These are phyloP conservation scores for Catocala sponsa DNA, from an alignment of 2,888 invertebrate genomes.

Conservation along the genomic window DNA sequence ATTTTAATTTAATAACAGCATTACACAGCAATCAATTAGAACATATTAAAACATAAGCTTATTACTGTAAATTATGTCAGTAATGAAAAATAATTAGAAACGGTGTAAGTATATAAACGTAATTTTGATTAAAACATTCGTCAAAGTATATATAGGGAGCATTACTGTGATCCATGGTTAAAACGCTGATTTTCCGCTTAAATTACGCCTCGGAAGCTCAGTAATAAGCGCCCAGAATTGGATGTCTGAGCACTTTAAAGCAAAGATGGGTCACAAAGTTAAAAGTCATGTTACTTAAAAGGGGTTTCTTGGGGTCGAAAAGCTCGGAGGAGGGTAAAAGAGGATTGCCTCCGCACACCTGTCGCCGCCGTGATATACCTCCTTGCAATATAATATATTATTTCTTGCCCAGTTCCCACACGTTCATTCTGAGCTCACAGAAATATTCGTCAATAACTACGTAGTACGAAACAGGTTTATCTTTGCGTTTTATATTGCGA, in stretches of 20 bases:
- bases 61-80: too few species aligned
- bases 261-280: conserved; percentile 86
- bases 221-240: conserved; percentile 67
- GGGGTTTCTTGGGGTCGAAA: conserved; percentile 81
- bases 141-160: conserved; percentile 40
- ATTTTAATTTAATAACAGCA: too few species aligned
- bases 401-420: conserved; percentile 43
- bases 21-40: too few species aligned
- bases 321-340: conserved; percentile 76
- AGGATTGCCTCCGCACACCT: conserved; percentile 82
- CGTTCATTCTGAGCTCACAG: conserved; percentile 37
- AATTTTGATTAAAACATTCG: conserved; percentile 28
- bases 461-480: conserved; percentile 25
- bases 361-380: conserved; percentile 70
- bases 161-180: conserved; percentile 45
- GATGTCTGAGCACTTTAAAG: conserved; percentile 80
- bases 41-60: too few species aligned
- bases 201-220: conserved; percentile 57
- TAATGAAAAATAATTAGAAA: conserved; percentile 13
- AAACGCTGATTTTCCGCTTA: conserved; percentile 54
- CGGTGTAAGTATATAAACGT: conserved; percentile 8
- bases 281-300: conserved; percentile 88
- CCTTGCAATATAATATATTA: conserved; percentile 64
- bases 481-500: conserved; percentile 2
- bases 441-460: conserved; percentile 44